phyloP scores from a whole-genome alignment of 2,888 invertebrate genomes.

The Calameuta pallipes region DNA sequence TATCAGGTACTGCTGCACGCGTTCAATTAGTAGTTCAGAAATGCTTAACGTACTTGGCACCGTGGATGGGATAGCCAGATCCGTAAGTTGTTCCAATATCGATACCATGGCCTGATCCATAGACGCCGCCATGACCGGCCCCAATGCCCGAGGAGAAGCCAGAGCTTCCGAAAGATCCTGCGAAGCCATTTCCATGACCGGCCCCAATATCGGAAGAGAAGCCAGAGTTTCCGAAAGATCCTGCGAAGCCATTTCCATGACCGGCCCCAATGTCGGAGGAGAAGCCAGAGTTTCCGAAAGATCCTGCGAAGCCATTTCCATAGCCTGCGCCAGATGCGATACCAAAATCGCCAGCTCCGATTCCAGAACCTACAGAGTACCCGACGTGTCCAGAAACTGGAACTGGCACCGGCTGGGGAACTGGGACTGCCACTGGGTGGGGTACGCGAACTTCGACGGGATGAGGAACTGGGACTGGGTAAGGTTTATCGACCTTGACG shows the following conservation, averaged over 20 bases:
- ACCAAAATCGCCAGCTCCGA: no score
- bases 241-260: conserved; percentile 5
- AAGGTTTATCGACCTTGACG: conserved; percentile 43
- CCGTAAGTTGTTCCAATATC: conserved; percentile 11
- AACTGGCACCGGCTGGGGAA: conserved; percentile 35
- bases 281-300: neutral
- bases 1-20: no score
- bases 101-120: conserved; percentile 18
- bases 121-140: conserved; percentile 18
- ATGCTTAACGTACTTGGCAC: conserved; percentile 4
- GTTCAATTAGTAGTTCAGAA: neutral
- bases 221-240: neutral
- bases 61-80: conserved; percentile 3
- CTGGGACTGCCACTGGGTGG: conserved; percentile 42
- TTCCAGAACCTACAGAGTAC: neutral
- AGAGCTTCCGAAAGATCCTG: neutral
- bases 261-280: conserved; percentile 12
- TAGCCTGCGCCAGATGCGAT: no score
- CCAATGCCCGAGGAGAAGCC: conserved; percentile 11
- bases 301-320: neutral
- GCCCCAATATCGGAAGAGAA: conserved; percentile 11
- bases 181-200: no score
- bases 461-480: conserved; percentile 38
- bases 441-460: conserved; percentile 39
- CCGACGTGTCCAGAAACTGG: conserved; percentile 15